A percentile compares a stretch with the other conserved stretches of the same genome.
Evolutionary conservation across 2,113 vertebrate genomes (phyloP).

Genomic region (Cynopterus brachyotis): DNA sequence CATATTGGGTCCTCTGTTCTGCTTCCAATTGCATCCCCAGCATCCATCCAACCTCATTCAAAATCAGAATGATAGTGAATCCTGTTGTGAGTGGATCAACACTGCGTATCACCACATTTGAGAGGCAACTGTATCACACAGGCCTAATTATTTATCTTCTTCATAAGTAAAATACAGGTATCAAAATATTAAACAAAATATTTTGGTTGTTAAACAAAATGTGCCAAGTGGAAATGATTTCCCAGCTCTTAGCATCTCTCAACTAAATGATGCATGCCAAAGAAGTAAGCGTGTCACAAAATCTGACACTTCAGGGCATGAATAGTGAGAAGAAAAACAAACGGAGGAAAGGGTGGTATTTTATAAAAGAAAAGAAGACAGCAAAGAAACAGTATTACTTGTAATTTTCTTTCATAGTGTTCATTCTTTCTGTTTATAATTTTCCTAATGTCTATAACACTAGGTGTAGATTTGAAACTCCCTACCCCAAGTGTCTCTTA

Average conservation of each 20-base stretch:
- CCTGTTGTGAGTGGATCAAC: background rate
- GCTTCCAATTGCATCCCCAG: too few species aligned
- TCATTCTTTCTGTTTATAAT: conserved; percentile 10
- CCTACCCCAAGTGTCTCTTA: background rate
- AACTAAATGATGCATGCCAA: background rate
- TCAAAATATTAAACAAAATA: background rate
- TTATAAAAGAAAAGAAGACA: background rate
- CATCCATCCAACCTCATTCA: background rate
- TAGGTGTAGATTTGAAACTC: background rate
- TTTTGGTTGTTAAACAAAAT: background rate
- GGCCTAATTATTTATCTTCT: background rate
- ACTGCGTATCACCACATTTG: background rate
- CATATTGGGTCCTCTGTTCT: background rate
- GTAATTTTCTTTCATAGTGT: background rate
- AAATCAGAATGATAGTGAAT: background rate
- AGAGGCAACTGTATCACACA: background rate
- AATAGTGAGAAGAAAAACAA: conserved; percentile 16
- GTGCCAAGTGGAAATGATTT: background rate
- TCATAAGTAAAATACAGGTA: background rate
- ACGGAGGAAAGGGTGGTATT: background rate
- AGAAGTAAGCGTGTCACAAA: background rate
- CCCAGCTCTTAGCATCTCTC: background rate
- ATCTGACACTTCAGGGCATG: background rate
- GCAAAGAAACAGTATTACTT: background rate
- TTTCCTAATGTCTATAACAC: background rate